phyloP scores from a whole-genome alignment of 92 coral and sea anemone species.

The Nematostella vectensis region DNA sequence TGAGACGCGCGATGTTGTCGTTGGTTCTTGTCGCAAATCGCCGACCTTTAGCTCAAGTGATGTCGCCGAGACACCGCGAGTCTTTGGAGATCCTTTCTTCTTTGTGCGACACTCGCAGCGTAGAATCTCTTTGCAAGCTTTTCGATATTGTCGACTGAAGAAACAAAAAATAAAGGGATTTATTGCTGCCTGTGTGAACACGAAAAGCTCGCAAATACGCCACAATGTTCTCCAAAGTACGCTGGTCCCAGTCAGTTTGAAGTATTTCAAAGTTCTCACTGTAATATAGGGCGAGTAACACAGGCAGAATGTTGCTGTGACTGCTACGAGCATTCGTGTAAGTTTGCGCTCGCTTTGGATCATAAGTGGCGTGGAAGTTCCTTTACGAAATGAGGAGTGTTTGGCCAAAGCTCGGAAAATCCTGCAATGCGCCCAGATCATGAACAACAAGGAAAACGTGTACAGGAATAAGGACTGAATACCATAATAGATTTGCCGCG shows the following conservation, averaged over 20 bases:
- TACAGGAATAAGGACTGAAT: conserved; percentile 26
- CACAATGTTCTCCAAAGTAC: conserved; percentile 14
- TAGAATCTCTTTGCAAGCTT: conserved; percentile 31
- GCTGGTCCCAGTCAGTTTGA: conserved; percentile 2
- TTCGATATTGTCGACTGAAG: conserved; percentile 43
- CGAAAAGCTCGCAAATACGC: conserved; percentile 26
- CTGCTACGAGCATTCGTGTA: conserved; percentile 40
- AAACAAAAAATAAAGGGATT: conserved; percentile 44
- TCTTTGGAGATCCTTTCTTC: neutral
- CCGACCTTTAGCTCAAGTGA: neutral
- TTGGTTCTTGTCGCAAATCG: neutral
- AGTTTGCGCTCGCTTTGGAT: conserved; percentile 35
- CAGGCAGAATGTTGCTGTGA: conserved; percentile 19
- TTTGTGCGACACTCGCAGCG: conserved; percentile 16
- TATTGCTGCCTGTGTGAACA: conserved; percentile 33
- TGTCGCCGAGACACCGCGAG: neutral
- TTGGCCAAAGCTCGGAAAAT: conserved; percentile 23
- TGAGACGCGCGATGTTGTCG: neutral
- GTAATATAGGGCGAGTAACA: conserved; percentile 35
- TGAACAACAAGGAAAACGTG: conserved; percentile 22
- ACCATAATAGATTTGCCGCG: conserved; percentile 27
- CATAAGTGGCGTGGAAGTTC: conserved; percentile 5
- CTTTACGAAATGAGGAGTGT: conserved; percentile 13
- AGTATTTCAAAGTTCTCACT: conserved; percentile 18
- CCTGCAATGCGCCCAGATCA: conserved; percentile 42